Evolutionary conservation across 2,113 vertebrate genomes (phyloP).

Genomic region (Dunckerocampus dactyliophorus): DNA sequence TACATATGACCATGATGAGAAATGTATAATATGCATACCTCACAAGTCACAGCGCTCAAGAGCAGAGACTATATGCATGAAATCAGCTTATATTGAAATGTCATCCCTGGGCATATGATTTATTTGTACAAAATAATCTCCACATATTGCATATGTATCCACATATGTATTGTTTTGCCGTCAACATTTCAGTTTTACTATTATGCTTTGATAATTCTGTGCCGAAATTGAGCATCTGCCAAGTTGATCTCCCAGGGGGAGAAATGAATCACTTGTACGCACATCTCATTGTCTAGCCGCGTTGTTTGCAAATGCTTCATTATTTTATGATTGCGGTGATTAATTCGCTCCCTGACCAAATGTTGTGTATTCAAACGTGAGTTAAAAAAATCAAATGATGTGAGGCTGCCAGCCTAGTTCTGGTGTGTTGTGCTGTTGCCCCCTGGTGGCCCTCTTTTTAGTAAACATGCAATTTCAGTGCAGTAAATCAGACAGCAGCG

Average conservation of each 20-base stretch:
- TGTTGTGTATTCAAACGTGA: too few relatives aligned
- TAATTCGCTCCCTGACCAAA: conserved; percentile 1
- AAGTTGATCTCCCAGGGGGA: conserved; percentile 33
- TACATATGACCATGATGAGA: background rate
- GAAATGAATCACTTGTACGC: conserved; percentile 33
- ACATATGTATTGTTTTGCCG: conserved; percentile 17
- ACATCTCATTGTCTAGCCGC: conserved; percentile 45
- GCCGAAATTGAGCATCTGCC: conserved; percentile 33
- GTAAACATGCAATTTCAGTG: background rate
- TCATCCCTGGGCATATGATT: background rate
- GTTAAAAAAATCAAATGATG: background rate
- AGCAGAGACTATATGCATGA: too few relatives aligned
- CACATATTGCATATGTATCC: background rate
- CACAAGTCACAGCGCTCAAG: background rate
- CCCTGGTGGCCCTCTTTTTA: conserved; percentile 41
- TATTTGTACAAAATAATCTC: background rate
- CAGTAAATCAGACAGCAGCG: background rate
- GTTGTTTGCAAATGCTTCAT: conserved; percentile 36
- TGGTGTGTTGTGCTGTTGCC: conserved; percentile 46
- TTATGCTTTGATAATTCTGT: conserved; percentile 32
- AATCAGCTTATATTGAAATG: background rate
- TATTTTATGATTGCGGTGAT: conserved; percentile 44
- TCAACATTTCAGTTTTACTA: conserved; percentile 19
- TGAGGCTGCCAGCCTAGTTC: background rate
- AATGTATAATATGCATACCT: background rate